These are phyloP conservation scores for Holocentrus rufus DNA, from an alignment of 2,797 vertebrate species.

Conservation along the genomic window DNA sequence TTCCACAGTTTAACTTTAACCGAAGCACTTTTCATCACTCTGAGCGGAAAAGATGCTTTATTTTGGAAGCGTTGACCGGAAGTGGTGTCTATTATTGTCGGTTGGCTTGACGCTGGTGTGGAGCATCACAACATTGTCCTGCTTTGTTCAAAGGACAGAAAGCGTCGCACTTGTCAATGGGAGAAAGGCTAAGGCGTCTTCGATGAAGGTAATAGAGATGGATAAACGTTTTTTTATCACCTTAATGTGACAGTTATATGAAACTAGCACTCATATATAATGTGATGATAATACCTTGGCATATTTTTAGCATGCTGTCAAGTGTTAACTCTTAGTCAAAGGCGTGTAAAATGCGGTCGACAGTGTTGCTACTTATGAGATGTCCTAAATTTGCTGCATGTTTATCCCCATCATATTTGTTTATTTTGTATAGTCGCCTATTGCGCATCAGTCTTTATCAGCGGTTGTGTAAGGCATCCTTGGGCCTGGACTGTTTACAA, in stretches of 20 bases:
- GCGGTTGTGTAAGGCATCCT: constrained; percentile 20
- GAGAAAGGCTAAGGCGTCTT: constrained; percentile 28
- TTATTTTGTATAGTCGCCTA: accelerated
- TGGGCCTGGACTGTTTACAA: constrained; percentile 69
- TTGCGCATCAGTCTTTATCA: not conserved
- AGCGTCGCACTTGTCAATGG: constrained; percentile 36
- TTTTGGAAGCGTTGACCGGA: constrained; percentile 54
- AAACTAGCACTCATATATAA: not conserved
- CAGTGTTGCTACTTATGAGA: not conserved
- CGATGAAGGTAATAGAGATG: constrained; percentile 63
- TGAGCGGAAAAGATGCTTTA: constrained; percentile 27
- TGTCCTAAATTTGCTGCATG: not conserved
- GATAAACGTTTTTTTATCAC: not conserved
- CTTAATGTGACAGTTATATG: not conserved
- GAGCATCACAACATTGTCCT: constrained; percentile 72
- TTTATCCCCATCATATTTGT: accelerated
- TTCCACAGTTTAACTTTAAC: not conserved
- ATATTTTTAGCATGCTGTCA: not conserved
- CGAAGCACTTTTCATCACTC: not conserved
- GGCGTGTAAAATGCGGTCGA: constrained; percentile 27
- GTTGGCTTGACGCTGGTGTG: not conserved
- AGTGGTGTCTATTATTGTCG: not conserved
- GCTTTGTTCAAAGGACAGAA: constrained; percentile 64
- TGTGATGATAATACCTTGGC: not conserved
- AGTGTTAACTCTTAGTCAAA: constrained; percentile 9